Evolutionary conservation across 2,113 vertebrate genomes (phyloP).

Genomic region (Taurulus bubalis): DNA sequence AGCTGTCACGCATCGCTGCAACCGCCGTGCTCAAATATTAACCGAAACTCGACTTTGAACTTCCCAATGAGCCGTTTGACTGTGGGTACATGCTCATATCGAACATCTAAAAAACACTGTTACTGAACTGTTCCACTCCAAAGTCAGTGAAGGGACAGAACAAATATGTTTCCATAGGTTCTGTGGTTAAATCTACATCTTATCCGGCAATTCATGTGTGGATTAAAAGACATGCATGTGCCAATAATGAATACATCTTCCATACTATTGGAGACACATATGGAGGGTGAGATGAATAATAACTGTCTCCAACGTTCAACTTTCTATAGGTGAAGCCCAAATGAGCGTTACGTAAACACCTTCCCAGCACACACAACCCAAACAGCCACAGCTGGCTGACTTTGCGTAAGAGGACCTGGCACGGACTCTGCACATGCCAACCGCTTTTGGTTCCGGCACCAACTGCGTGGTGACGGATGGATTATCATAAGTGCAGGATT

Average conservation of each 20-base stretch:
- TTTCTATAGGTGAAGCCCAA: constrained; percentile 47
- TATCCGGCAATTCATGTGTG: neutral
- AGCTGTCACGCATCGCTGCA: neutral
- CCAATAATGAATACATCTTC: neutral
- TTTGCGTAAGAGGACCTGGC: constrained; percentile 76
- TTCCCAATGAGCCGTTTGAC: neutral
- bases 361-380: constrained; percentile 68
- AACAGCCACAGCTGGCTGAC: constrained; percentile 75
- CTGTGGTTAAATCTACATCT: neutral
- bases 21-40: neutral
- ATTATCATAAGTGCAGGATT: constrained; percentile 76
- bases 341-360: constrained; percentile 74
- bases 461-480: constrained; percentile 59
- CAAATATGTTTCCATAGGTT: neutral
- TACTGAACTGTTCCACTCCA: neutral
- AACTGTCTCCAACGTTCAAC: neutral
- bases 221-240: neutral
- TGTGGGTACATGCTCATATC: neutral
- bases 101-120: neutral
- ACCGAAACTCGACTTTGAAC: constrained; percentile 29
- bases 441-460: constrained; percentile 69
- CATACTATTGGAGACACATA: neutral
- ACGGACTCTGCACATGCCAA: constrained; percentile 59
- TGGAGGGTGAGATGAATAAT: neutral
- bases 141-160: neutral